These are phyloP conservation scores for Bos taurus DNA, from an alignment of 2,113 vertebrate species.

Conservation along the genomic window ARS-UCD2.0 NC_037331.1:89660501-89661000, in stretches of 20 bases:
- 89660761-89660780: no score
- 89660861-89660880: not conserved
- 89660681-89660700: fast-evolving
- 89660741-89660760: not conserved
- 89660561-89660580: not conserved
- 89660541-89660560: not conserved
- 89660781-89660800: not conserved
- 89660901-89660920: not conserved
- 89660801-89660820: not conserved
- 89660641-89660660: not conserved
- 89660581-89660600: not conserved
- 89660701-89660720: no score
- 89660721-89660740: not conserved
- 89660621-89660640: not conserved
- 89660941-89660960: not conserved
- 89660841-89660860: not conserved
- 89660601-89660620: not conserved
- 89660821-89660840: not conserved
- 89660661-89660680: not conserved
- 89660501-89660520: not conserved
- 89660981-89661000: not conserved
- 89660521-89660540: not conserved
- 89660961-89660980: not conserved
- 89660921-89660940: not conserved
- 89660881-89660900: not conserved